Conservation (phyloP, 1,140 invertebrate genomes). For the Nasonia giraulti region DNA sequence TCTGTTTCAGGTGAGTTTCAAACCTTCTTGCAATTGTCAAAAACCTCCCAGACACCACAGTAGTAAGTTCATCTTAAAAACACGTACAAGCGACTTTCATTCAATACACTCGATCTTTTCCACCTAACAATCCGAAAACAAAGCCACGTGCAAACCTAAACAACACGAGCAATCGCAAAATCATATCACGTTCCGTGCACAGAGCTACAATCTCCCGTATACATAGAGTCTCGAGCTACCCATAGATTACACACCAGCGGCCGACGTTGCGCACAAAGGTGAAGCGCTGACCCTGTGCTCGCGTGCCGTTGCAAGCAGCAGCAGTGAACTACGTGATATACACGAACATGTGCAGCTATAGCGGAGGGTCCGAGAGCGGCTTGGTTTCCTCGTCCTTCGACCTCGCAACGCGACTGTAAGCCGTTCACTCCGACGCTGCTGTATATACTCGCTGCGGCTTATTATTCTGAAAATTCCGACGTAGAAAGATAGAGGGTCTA, state of each 20-base stretch:
- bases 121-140: neutral
- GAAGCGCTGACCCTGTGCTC: conserved; percentile 14
- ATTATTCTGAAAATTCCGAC: neutral
- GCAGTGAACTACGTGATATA: neutral
- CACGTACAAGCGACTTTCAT: no score
- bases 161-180: neutral
- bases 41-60: neutral
- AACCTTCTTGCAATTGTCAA: neutral
- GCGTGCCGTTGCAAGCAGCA: conserved; percentile 12
- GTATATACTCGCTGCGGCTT: neutral
- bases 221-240: neutral
- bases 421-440: neutral
- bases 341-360: neutral
- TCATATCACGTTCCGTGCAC: neutral
- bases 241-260: neutral
- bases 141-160: neutral
- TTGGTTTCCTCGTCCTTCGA: conserved; percentile 21
- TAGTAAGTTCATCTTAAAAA: neutral
- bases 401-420: conserved; percentile 12
- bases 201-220: neutral
- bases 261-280: neutral
- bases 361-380: neutral
- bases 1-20: neutral
- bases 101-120: no score
- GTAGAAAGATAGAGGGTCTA: no score